Evolutionary conservation across 1,140 invertebrate genomes (phyloP), one percentile per base, ranked within the genome.

Genomic region (Zaprionus camerounensis): DNA sequence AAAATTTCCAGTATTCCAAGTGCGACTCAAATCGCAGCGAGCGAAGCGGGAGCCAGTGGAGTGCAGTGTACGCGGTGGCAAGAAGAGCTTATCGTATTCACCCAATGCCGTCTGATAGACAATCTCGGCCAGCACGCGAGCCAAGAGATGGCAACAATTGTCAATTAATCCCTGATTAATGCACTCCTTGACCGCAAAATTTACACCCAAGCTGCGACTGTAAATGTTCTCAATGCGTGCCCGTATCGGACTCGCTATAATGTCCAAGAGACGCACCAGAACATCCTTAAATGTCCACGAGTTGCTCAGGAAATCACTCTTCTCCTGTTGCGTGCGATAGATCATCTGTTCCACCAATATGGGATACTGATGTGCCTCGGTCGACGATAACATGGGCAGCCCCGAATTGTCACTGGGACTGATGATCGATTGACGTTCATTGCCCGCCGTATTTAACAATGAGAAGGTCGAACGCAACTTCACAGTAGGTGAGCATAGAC

Each of bases 1-100:
- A 36, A 98, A 98, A 93, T 98, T 98, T 3, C 98, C 98, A 2
- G 98, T 99, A 87, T 99, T 99, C 99, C 99, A 99, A 2, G 97
- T 97, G 44, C 97, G 95, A 41, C 96, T 96, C 83, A 97, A 95
- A 92, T 98, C 98, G 11, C 97, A 96, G 62, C 97, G 95, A 7
- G 97, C 97, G 92, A 99, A 99, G 20, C 98, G 95, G 26, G 96
- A 97, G 0, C 98, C 97, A 3, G 98, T 98, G 44, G 96, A 95
- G 55, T 98, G 95, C 74, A 98, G 94, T 46, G 96, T 95, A 44
- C 96, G 93, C 1, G 93, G 83, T 7, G 92, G 93, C 56, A 91
- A 58, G 12, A 93, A 91, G 6, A 94, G 91, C 20, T 92, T 79
- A 24, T 97, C 96, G 67, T 96, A 96, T 93, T 93, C 93, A 0